phyloP scores from a whole-genome alignment of 1,140 invertebrate genomes.

The Dysdera silvatica region DNA sequence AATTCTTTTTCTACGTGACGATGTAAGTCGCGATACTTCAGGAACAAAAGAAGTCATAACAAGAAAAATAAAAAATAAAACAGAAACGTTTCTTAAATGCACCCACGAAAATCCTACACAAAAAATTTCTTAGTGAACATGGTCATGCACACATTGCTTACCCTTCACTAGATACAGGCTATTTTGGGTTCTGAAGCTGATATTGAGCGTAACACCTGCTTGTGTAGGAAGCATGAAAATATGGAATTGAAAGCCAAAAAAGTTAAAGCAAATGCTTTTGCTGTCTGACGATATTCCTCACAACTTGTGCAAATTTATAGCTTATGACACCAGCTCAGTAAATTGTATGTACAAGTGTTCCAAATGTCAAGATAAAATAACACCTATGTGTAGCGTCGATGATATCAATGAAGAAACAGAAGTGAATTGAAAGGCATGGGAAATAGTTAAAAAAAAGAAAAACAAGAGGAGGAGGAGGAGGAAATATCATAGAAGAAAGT shows the following conservation, averaged over 20 bases:
- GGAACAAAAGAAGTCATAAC: constrained; percentile 5
- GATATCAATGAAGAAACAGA: too few species aligned
- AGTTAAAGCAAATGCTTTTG: not conserved
- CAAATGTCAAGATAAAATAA: too few species aligned
- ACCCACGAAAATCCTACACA: not conserved
- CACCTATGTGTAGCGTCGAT: too few species aligned
- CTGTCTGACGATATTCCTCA: not conserved
- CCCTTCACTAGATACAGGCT: constrained; percentile 3
- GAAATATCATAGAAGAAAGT: too few species aligned
- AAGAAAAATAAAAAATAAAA: not conserved
- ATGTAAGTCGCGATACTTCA: constrained; percentile 4
- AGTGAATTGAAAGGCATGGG: too few species aligned
- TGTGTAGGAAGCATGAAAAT: constrained; percentile 3
- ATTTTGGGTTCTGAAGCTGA: not conserved
- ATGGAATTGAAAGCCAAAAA: constrained; percentile 1
- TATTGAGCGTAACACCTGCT: not conserved
- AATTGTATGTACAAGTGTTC: constrained; percentile 10
- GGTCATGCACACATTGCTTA: not conserved
- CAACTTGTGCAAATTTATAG: not conserved
- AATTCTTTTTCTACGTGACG: constrained; percentile 1
- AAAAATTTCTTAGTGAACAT: constrained; percentile 7
- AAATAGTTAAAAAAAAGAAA: too few species aligned
- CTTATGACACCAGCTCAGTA: not conserved
- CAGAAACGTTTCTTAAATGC: constrained; percentile 7
- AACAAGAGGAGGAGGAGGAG: too few species aligned